Base-by-base conservation (phyloP, 30 jellyfish, hydroid and myxozoan genomes). In the Chrysaora quinquecirrha region DNA sequence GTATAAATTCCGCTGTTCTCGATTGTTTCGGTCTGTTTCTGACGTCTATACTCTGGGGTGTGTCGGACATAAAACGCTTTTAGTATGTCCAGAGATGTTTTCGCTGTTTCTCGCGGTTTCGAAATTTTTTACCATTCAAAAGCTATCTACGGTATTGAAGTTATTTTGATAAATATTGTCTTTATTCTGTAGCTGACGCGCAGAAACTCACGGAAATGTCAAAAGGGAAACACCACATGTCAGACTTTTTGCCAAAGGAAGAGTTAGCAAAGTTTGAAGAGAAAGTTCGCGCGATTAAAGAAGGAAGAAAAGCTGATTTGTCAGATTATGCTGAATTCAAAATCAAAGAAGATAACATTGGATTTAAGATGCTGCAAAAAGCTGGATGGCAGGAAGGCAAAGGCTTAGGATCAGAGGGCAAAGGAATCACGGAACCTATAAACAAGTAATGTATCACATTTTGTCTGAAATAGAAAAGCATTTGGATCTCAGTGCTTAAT, bases 371-470 rank as follows among this genome's bases (percentile, higher is more conserved):
- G 96, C 65, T 93, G 69, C 90, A 86, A 52, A 87, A 93, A 61
- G 98, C 98, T 32, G 98, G 98, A 11, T 93, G 98, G 98, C 64
- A 87, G 68, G 98, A 93, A 62, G 98, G 98, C 25, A 58, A 76
- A 47, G 98, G 98, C 0, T 71, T 93, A 23, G 98, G 98, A 1
- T 83, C 98, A 7, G 89, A 50, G 28, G 95, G 94, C 18, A 82
- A 93, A 47, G 98, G 98, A 68, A 93, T 93, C 22, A 87, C 87
- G 27, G 89, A 81, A 52, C 98, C 98, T 0, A 71, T 93, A 1
- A 93, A 93, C 85, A 87, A 93, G 98, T 93, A 75, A 29, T 78
- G 0, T 74, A 21, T 49, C 12, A 60, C 27, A 9, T 58, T 30
- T 0, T 0, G 16, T 3, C 23, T 23, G n/a, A n/a, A n/a, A n/a